Conservation (phyloP, 2,888 invertebrate genomes). For the Synanthedon formicaeformis region DNA sequence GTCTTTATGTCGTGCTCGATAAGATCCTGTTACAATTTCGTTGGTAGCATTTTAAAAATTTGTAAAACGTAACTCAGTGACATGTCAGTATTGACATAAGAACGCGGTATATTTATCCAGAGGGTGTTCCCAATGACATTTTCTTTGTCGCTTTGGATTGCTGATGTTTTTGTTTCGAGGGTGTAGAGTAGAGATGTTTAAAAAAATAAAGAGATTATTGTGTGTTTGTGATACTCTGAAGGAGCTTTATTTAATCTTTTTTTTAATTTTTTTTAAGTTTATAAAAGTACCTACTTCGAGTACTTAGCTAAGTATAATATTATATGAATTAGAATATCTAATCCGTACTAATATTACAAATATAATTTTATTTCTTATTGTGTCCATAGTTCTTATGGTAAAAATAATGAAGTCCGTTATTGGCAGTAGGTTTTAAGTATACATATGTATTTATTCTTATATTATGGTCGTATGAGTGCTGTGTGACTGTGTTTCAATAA, state of each 20-base stretch:
- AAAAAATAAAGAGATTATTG: background rate
- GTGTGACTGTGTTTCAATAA: no score
- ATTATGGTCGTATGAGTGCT: no score
- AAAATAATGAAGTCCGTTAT: no score
- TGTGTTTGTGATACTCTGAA: background rate
- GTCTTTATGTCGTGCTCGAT: background rate
- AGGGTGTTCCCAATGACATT: constrained; percentile 32
- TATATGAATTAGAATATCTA: background rate
- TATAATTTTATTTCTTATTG: no score
- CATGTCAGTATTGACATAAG: constrained; percentile 54
- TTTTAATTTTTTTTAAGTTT: no score
- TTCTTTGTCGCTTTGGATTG: constrained; percentile 15
- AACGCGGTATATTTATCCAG: constrained; percentile 47
- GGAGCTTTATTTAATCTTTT: no score
- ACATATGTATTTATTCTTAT: no score
- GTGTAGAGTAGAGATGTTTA: background rate
- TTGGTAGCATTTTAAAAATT: constrained; percentile 4
- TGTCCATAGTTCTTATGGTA: no score
- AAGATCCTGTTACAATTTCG: constrained; percentile 1
- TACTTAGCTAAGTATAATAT: no score
- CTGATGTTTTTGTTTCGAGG: background rate
- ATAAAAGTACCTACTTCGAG: no score
- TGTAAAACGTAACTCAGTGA: constrained; percentile 24
- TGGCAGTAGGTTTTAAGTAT: no score
- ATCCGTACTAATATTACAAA: no score